Evolutionary conservation across 2,113 vertebrate species (phyloP).

Genomic region (Pomatostomus ruficeps): DNA sequence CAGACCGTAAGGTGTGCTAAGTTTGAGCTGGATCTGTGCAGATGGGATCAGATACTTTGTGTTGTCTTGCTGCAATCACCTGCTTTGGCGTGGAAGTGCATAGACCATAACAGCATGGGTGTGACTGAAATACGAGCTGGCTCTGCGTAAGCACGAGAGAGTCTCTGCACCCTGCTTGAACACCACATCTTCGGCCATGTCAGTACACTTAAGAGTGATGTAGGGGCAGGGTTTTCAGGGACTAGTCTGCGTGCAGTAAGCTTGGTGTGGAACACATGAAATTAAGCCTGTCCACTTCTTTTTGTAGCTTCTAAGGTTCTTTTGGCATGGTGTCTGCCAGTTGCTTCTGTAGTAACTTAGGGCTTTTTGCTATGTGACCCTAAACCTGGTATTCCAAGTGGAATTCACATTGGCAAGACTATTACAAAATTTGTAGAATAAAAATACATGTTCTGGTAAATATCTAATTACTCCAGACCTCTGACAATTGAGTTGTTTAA

Average conservation of each 20-base stretch:
- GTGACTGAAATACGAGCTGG: neutral
- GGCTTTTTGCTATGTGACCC: neutral
- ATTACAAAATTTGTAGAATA: neutral
- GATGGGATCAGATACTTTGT: neutral
- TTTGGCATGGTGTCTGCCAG: neutral
- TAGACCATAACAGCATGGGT: neutral
- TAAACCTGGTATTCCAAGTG: neutral
- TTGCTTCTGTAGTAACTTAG: neutral
- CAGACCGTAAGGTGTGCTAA: neutral
- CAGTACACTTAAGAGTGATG: neutral
- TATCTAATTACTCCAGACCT: neutral
- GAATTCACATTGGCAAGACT: neutral
- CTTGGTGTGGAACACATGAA: neutral
- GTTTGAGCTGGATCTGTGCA: neutral
- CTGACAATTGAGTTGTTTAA: neutral
- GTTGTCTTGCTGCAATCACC: neutral
- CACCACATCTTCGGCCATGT: neutral
- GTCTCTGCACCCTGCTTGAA: neutral
- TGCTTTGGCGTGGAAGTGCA: fast-evolving
- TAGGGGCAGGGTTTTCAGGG: neutral
- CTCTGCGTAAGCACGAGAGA: neutral
- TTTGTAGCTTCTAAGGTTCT: neutral
- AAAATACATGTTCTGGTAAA: neutral
- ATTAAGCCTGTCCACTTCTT: neutral
- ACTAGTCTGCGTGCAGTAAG: neutral